Evolutionary conservation across 2,888 invertebrate species (phyloP).

Genomic region (Mechanitis mazaeus): DNA sequence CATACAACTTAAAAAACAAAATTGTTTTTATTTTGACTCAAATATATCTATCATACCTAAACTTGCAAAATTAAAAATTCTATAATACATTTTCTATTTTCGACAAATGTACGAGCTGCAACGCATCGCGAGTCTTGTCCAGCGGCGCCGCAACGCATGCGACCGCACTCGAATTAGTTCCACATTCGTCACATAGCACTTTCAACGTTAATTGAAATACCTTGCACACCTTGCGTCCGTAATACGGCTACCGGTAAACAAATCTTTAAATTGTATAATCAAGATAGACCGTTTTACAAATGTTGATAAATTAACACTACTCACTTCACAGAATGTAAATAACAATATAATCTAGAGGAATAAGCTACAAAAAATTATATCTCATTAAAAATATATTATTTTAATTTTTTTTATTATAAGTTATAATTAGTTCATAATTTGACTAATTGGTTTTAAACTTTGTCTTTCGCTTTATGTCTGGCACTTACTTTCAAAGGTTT

Average conservation of each 20-base stretch:
- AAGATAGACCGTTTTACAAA: too few relatives aligned
- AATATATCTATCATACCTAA: too few relatives aligned
- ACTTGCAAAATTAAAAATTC: too few relatives aligned
- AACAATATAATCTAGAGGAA: background rate
- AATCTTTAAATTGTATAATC: background rate
- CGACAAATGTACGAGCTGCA: background rate
- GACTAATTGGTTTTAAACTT: slow-evolving; percentile 1
- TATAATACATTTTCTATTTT: too few relatives aligned
- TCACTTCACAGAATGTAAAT: background rate
- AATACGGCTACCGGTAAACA: background rate
- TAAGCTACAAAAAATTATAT: background rate
- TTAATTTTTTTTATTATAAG: too few relatives aligned
- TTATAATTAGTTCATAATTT: too few relatives aligned
- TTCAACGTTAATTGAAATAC: slow-evolving; percentile 26
- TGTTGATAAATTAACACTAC: too few relatives aligned
- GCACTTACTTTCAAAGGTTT: background rate
- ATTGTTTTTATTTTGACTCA: too few relatives aligned
- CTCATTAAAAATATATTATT: too few relatives aligned
- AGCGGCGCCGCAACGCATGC: slow-evolving; percentile 1
- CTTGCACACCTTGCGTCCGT: slow-evolving; percentile 10
- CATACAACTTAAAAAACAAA: too few relatives aligned
- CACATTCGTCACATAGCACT: slow-evolving; percentile 25
- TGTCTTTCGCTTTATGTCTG: background rate
- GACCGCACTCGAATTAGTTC: slow-evolving; percentile 21
- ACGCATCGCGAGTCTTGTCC: slow-evolving; percentile 5